Evolutionary conservation across 2,888 invertebrate genomes (phyloP), one percentile per base, ranked within the genome.

Genomic region (Geotrupes spiniger): DNA sequence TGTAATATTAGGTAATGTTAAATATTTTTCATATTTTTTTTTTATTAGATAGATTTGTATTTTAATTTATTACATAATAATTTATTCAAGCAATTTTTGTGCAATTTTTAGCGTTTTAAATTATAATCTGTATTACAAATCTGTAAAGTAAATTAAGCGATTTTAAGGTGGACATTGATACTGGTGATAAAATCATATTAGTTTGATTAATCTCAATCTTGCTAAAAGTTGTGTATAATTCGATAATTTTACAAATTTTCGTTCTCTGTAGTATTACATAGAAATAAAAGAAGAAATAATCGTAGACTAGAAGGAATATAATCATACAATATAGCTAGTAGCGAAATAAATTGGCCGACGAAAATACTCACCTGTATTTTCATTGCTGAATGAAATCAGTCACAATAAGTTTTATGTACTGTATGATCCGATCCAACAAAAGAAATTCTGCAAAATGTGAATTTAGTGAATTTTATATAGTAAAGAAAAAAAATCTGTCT

Each of bases 391-490:
- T 21, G 16, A 44, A 58, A 43, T 49, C 46, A 54, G 51, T 55
- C 59, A 59, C 54, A 52, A 54, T 60, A 59, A 58, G 53, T 59
- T 60, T 59, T 56, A 60, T 60, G 57, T 57, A 59, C 57, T 58
- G 56, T 60, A 58, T 55, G 61, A 59, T 63, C 62, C 62, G 62
- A 61, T 63, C 62, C 62, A 60, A 61, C 48, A 40, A 52, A 52
- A 53, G 45, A 46, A 42, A 40, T 25, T 41, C 49, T 56, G 55
- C 52, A 54, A 56, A 54, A 58, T 54, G 51, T 36, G 37, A 46
- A 42, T 21, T 21, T 40, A 40, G 40, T 40, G 40, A 40, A 40
- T 40, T 40, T 40, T 40, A 40, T 40, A 40, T 33, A 33, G 33
- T 33, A 15, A 33, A 10, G 33, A 15, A 33, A 33, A 33, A 33